These are phyloP conservation scores for Bos taurus DNA, from an alignment of 2,113 vertebrate species.

Conservation along the genomic window ARS-UCD2.0 NC_037332.1:67322001-67322500, in stretches of 20 bases:
- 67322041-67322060: slow-evolving; percentile 34
- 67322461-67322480: background rate
- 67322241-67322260: background rate
- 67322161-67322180: background rate
- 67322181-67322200: background rate
- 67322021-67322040: slow-evolving; percentile 51
- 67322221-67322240: background rate
- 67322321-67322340: background rate
- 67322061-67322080: slow-evolving; percentile 49
- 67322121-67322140: background rate
- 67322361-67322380: background rate
- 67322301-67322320: background rate
- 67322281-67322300: background rate
- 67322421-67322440: background rate
- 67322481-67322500: background rate
- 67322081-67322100: slow-evolving; percentile 55
- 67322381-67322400: background rate
- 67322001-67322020: background rate
- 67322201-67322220: background rate
- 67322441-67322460: background rate
- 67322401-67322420: background rate
- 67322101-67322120: slow-evolving; percentile 61
- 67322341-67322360: background rate
- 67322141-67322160: background rate
- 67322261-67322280: rapidly evolving